Conservation (phyloP, 2,888 invertebrate genomes). For the Hypomecis punctinalis region DNA sequence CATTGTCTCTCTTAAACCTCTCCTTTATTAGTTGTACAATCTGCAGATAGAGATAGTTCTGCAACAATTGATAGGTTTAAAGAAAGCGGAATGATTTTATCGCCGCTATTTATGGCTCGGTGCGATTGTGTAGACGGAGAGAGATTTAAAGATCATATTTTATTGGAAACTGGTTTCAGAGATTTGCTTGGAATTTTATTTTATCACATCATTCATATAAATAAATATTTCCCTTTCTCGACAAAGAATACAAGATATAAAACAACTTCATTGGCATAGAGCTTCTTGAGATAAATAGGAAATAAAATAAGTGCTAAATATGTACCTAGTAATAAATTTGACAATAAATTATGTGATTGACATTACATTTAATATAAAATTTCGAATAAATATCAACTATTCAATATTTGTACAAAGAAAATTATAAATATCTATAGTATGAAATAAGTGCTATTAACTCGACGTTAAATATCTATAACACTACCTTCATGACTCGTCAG, state of each 20-base stretch:
- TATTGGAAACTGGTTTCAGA: neutral
- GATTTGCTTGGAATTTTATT: neutral
- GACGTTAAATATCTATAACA: too few relatives aligned
- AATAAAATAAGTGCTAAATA: too few relatives aligned
- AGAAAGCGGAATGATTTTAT: constrained; percentile 29
- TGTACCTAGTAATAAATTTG: too few relatives aligned
- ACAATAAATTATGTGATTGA: too few relatives aligned
- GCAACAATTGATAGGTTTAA: constrained; percentile 16
- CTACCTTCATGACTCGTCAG: too few relatives aligned
- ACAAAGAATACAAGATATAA: neutral
- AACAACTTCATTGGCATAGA: too few relatives aligned
- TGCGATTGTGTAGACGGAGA: neutral
- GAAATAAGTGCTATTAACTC: too few relatives aligned
- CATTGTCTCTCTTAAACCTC: constrained; percentile 65
- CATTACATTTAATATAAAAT: too few relatives aligned
- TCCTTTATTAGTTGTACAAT: constrained; percentile 48
- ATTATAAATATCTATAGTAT: too few relatives aligned
- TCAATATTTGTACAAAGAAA: too few relatives aligned
- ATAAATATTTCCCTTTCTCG: neutral
- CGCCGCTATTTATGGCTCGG: constrained; percentile 3
- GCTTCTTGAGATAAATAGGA: too few relatives aligned
- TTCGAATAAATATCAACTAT: too few relatives aligned
- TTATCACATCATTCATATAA: neutral
- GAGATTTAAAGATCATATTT: neutral
- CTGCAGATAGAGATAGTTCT: constrained; percentile 26